Conservation (phyloP, 2,888 invertebrate species). For the Caenorhabditis virilis region DNA sequence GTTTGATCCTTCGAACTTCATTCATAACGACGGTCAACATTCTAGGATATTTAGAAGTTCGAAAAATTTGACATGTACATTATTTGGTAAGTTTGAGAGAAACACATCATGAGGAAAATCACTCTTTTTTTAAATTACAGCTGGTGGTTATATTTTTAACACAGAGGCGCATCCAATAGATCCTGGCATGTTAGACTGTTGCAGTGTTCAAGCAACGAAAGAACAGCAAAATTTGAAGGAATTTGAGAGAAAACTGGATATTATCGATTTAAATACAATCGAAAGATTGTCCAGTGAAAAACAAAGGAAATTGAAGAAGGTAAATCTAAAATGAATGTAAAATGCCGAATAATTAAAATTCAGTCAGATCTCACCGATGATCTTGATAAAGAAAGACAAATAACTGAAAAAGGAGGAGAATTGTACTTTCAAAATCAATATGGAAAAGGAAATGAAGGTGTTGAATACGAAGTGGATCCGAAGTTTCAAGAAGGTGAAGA, state of each 20-base stretch:
- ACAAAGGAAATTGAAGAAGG: slow-evolving; percentile 1
- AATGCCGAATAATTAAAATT: not conserved
- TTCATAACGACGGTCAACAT: slow-evolving; percentile 77
- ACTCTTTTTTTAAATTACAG: slow-evolving; percentile 37
- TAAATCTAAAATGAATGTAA: not conserved
- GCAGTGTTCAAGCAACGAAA: slow-evolving; percentile 55
- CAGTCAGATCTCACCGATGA: slow-evolving; percentile 2
- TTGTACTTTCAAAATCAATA: slow-evolving; percentile 47
- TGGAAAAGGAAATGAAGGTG: slow-evolving; percentile 37
- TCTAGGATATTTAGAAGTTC: slow-evolving; percentile 59
- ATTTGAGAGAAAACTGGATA: not conserved
- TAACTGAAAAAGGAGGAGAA: slow-evolving; percentile 18
- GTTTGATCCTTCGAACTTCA: slow-evolving; percentile 93
- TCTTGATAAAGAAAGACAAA: slow-evolving; percentile 12
- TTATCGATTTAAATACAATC: slow-evolving; percentile 70
- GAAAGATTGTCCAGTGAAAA: slow-evolving; percentile 80
- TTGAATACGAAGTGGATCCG: slow-evolving; percentile 47
- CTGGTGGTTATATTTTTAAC: slow-evolving; percentile 73
- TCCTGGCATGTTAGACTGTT: slow-evolving; percentile 72
- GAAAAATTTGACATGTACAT: slow-evolving; percentile 68
- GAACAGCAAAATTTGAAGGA: slow-evolving; percentile 19
- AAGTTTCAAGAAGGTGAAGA: slow-evolving; percentile 21
- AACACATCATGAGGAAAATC: not conserved
- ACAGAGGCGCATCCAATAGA: slow-evolving; percentile 73
- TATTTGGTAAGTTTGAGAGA: slow-evolving; percentile 64